Evolutionary conservation across 2,797 vertebrate species (phyloP), one percentile per base, ranked within the genome.

Genomic region (Argyrosomus regius): DNA sequence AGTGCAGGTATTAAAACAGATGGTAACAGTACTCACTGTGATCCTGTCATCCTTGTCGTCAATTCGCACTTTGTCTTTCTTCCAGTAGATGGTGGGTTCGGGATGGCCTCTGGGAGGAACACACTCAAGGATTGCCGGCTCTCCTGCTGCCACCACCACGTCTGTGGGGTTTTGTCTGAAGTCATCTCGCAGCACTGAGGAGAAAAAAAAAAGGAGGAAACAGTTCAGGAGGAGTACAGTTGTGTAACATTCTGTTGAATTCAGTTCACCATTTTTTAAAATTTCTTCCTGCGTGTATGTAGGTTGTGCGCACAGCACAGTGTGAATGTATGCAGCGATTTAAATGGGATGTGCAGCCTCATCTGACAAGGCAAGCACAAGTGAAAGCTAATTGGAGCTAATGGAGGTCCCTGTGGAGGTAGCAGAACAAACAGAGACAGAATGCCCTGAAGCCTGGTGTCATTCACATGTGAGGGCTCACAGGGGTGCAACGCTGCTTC

Each of bases 11-110:
- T 70, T 64, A 16, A 71, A 75, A 76, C 20, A 49, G 10, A 67
- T 69, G 35, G 57, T 14, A 58, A 11, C 0, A 2, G 43, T 20
- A 86, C 92, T 91, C 85, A 99, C 98, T 22, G 96, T 98, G 90
- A 99, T 97, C 72, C 98, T 95, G 75, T 99, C 98, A 76, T 99
- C 98, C 64, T 93, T 96, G 90, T 99, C 98, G 46, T 99, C 97
- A 24, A 99, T 97, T 79, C 96, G 95, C 82, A 97, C 94, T 97
- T 99, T 99, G 90, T 99, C 98, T 83, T 99, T 99, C 91, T 97
- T 99, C 98, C 98, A 99, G 95, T 96, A 99, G 93, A 97, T 98
- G 74, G 97, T 98, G 66, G 98, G 98, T 82, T 99, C 98, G 0
- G 98, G 98, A 82, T 99, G 98, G 59, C 98, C 98, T 72, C 98